Evolutionary conservation across 2,888 invertebrate species (phyloP).

Genomic region (Sisyra terminalis): DNA sequence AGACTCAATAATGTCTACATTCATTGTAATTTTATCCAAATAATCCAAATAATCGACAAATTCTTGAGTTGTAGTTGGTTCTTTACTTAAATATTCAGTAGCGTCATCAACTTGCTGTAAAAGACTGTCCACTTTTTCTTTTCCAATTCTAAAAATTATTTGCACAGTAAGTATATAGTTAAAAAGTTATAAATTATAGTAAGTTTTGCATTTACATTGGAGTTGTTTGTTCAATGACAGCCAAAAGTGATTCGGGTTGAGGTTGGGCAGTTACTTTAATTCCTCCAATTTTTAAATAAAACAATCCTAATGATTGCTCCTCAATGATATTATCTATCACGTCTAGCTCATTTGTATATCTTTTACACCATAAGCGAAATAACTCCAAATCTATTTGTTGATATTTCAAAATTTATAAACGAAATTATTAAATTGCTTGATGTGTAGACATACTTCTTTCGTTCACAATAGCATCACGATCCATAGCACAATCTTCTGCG

Average conservation of each 20-base stretch:
- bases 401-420: no score
- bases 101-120: slow-evolving; percentile 46
- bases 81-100: slow-evolving; percentile 39
- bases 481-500: slow-evolving; percentile 48
- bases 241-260: background rate
- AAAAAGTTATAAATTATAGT: background rate
- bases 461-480: slow-evolving; percentile 39
- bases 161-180: background rate
- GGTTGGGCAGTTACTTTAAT: background rate
- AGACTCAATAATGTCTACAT: slow-evolving; percentile 53
- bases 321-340: background rate
- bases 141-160: slow-evolving; percentile 37
- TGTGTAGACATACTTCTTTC: slow-evolving; percentile 47
- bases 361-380: background rate
- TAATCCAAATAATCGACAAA: slow-evolving; percentile 54
- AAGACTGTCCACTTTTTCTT: slow-evolving; percentile 32
- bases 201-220: background rate
- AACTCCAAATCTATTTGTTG: no score
- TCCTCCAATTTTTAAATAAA: background rate
- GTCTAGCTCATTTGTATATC: background rate
- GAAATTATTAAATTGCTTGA: no score
- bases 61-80: slow-evolving; percentile 54
- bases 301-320: background rate
- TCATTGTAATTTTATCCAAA: slow-evolving; percentile 45
- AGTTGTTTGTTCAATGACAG: slow-evolving; percentile 1